A percentile compares a stretch with the other conserved stretches of the same genome.
Evolutionary conservation across 2,888 invertebrate genomes (phyloP).

Genomic region (Rhaphigaster nebulosa): DNA sequence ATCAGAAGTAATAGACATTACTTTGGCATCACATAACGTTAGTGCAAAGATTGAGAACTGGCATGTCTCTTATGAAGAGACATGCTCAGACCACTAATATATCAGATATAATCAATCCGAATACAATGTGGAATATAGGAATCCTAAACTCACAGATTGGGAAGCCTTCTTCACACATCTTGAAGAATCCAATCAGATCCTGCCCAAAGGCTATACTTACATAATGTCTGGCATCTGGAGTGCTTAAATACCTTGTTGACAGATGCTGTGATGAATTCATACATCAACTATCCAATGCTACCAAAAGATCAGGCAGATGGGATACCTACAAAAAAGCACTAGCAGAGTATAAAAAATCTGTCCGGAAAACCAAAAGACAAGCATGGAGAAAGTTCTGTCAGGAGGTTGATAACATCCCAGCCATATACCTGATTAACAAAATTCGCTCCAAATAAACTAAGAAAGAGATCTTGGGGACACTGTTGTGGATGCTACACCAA

Average conservation of each 20-base stretch:
- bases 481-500: neutral
- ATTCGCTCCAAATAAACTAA: neutral
- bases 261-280: neutral
- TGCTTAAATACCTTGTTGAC: neutral
- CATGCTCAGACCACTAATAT: neutral
- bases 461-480: neutral
- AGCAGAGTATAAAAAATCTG: neutral
- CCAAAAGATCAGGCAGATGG: conserved; percentile 38
- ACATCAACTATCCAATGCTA: conserved; percentile 17
- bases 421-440: neutral
- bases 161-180: neutral
- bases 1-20: neutral
- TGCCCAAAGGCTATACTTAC: neutral
- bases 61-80: neutral
- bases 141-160: neutral
- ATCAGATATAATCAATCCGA: neutral
- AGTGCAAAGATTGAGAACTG: neutral
- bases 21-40: neutral
- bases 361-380: neutral
- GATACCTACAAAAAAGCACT: neutral
- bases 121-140: no score
- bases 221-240: neutral
- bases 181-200: no score
- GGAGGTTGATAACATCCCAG: neutral
- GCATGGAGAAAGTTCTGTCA: conserved; percentile 23